Percentiles rank a stretch among this genome's conserved stretches.
These are phyloP conservation scores for Alouatta palliata DNA, from an alignment of 2,113 vertebrate genomes.

Conservation along the genomic window DNA sequence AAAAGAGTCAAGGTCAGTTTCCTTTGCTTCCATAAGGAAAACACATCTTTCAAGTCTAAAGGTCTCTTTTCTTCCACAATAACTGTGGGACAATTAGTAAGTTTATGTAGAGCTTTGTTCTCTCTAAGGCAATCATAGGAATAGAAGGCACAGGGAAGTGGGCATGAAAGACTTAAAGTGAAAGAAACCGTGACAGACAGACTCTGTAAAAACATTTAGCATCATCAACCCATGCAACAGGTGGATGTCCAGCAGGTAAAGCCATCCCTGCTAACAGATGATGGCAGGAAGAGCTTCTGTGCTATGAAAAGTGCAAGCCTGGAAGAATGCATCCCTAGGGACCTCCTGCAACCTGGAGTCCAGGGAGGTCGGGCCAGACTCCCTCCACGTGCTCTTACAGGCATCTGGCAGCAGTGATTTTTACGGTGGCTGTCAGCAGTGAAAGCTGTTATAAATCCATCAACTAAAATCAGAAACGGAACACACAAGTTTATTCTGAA, in stretches of 20 bases:
- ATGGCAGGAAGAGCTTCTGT: fast-evolving
- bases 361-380: neutral
- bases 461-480: neutral
- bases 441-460: neutral
- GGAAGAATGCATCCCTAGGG: fast-evolving
- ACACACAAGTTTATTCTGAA: neutral
- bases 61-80: neutral
- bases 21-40: neutral
- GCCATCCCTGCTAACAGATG: too few relatives aligned
- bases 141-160: neutral
- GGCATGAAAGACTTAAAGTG: neutral
- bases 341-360: neutral
- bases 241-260: neutral
- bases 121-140: neutral
- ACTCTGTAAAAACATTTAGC: fast-evolving
- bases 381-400: neutral
- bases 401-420: neutral
- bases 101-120: neutral
- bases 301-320: fast-evolving
- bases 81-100: neutral
- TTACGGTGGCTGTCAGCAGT: neutral
- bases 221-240: fast-evolving
- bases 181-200: too few relatives aligned
- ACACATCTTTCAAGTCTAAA: neutral
- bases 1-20: neutral